phyloP scores from a whole-genome alignment of 2,113 vertebrate species.

The Ancistrus triradiatus region DNA sequence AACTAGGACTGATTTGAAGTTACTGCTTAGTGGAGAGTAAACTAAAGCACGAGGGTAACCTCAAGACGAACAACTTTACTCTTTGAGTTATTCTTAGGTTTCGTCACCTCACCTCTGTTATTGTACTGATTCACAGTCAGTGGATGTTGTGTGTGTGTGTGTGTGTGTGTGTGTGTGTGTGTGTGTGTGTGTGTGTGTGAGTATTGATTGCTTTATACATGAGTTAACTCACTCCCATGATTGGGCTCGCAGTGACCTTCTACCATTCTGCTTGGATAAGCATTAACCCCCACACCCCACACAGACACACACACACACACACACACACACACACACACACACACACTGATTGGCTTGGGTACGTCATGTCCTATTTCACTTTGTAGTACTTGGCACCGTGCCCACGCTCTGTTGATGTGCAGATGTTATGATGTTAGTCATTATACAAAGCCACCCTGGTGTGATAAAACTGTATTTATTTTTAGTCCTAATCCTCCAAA shows the following conservation, averaged over 20 bases:
- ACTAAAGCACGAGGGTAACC: too few species aligned
- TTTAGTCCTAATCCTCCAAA: neutral
- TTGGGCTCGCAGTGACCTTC: conserved; percentile 19
- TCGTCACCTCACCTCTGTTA: too few species aligned
- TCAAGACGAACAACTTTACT: too few species aligned
- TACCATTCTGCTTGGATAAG: neutral
- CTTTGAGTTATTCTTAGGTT: too few species aligned
- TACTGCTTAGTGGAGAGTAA: too few species aligned
- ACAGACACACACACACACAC: too few species aligned
- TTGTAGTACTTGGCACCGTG: conserved; percentile 16
- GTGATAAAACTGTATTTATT: conserved; percentile 7
- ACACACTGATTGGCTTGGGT: neutral
- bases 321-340: too few species aligned
- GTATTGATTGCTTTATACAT: conserved; percentile 20
- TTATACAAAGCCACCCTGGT: conserved; percentile 13
- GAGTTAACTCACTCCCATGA: too few species aligned
- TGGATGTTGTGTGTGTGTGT: conserved; percentile 12
- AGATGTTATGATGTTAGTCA: conserved; percentile 22
- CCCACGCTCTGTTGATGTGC: neutral
- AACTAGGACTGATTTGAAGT: too few species aligned
- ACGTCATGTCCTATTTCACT: conserved; percentile 5
- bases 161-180: conserved; percentile 21
- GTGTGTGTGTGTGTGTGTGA: neutral
- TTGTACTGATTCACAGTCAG: too few species aligned
- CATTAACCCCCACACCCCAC: too few species aligned